A percentile compares a stretch with the other conserved stretches of the same genome.
These are phyloP conservation scores for Drosophila mayri DNA, from an alignment of 1,140 invertebrate genomes.

Conservation along the genomic window DNA sequence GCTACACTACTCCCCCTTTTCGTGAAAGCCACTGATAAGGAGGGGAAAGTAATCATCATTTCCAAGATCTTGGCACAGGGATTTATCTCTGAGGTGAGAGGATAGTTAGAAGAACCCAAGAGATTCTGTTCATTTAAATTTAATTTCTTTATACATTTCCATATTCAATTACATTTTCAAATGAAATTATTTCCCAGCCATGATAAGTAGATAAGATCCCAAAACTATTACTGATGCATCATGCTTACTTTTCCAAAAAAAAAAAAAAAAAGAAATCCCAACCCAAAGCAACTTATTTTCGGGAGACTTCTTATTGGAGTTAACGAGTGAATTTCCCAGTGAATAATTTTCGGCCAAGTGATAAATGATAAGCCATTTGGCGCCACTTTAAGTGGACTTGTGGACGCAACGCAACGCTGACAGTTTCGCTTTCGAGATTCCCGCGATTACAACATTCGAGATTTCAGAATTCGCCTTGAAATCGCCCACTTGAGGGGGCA, in stretches of 20 bases:
- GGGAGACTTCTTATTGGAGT: not conserved
- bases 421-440: conserved; percentile 3
- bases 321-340: conserved; percentile 27
- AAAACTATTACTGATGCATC: not conserved
- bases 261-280: not conserved
- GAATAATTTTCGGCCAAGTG: conserved; percentile 39
- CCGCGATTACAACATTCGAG: conserved; percentile 25
- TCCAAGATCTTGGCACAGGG: not conserved
- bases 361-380: conserved; percentile 53
- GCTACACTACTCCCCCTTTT: not conserved
- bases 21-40: not conserved
- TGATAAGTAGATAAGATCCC: not conserved
- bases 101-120: not conserved
- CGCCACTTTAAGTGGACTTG: conserved; percentile 32
- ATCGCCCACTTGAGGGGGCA: conserved; percentile 13
- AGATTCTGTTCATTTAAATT: not conserved
- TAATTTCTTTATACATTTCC: too few relatives aligned
- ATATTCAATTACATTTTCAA: not conserved
- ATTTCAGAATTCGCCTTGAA: conserved; percentile 10
- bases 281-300: not conserved
- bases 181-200: not conserved
- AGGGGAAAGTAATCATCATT: not conserved
- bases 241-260: conserved; percentile 21
- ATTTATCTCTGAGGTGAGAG: not conserved
- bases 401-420: conserved; percentile 7